Base-by-base conservation (phyloP, 2,888 invertebrate genomes). In the Tuberolachnus salignus region DNA sequence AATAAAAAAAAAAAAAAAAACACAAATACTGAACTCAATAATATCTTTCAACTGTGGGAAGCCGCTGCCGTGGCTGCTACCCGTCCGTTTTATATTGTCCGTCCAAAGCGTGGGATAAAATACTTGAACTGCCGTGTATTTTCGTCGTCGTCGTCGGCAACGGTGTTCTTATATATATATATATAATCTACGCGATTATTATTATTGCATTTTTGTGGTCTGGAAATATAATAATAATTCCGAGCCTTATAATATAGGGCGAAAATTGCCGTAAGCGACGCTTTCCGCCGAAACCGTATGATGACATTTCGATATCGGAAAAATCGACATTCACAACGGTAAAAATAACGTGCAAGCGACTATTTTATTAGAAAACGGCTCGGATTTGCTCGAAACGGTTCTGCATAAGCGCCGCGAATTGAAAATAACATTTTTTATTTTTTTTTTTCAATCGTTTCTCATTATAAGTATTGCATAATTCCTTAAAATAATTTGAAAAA, bases 81-180 rank as follows among this genome's bases (percentile, higher is more conserved):
- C 13, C 53, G 53, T 53, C 73, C 53, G 53, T 73, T 64, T 73
- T 73, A 72, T 73, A 74, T 53, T 74, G 64, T 74, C 63, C 51
- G 63, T 73, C 73, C 67, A 69, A 78, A 78, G 78, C 78, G 78
- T 78, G 78, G 78, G 78, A 78, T 69, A 78, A 78, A 67, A 78
- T 69, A 69, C 78, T 61, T 34, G 78, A 69, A 64, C 16, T 4
- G 53, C n/a, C 63, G 51, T 63, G 44, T 44, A 53, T 63, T 74
- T 64, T 73, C 69, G 69, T 53, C 69, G 23, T 34, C 66, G 66
- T 59, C 46, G 71, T 59, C 59, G 46, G 19, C 19, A 49, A 61
- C 46, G 26, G n/a, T 59, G 71, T 72, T 59, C 46, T 49, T 26
- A 14, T 57, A 46, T n/a, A 19, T 10, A 10, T 13, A 13, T 13